These are phyloP conservation scores for Steinernema khuongi DNA, from an alignment of 1,140 invertebrate species.

Conservation along the genomic window DNA sequence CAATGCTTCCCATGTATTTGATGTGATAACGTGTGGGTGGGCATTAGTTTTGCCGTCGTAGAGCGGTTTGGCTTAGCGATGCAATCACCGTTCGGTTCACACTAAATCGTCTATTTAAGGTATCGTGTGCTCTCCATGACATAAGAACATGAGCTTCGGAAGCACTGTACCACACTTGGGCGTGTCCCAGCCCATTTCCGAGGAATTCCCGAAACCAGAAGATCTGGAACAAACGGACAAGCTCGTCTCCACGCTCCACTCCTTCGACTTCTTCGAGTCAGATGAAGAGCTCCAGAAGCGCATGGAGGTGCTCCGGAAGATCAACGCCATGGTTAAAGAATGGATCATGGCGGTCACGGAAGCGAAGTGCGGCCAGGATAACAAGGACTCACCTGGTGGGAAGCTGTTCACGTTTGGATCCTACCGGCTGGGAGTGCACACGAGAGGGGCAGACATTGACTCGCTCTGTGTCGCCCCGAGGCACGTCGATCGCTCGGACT, in stretches of 20 bases:
- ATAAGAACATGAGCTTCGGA: background rate
- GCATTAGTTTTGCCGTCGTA: no score
- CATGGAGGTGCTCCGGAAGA: slow-evolving; percentile 48
- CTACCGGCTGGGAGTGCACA: slow-evolving; percentile 83
- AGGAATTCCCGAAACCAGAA: background rate
- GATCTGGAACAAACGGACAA: slow-evolving; percentile 20
- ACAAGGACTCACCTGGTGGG: slow-evolving; percentile 75
- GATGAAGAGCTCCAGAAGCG: slow-evolving; percentile 48
- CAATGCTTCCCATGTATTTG: no score
- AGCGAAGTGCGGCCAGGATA: slow-evolving; percentile 68
- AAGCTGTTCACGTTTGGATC: slow-evolving; percentile 99
- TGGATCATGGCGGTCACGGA: slow-evolving; percentile 51
- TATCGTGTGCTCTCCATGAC: background rate
- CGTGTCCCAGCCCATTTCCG: background rate
- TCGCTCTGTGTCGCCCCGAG: slow-evolving; percentile 92
- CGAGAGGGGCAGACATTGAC: slow-evolving; percentile 89
- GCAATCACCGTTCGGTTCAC: background rate
- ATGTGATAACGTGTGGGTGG: no score
- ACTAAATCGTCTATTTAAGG: background rate
- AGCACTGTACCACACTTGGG: background rate
- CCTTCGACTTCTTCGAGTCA: slow-evolving; percentile 48
- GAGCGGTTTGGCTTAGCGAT: background rate
- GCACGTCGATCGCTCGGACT: slow-evolving; percentile 86
- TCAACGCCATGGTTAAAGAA: slow-evolving; percentile 51
- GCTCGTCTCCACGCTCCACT: slow-evolving; percentile 37